A percentile compares a stretch with the other conserved stretches of the same genome.
phyloP scores from a whole-genome alignment of 2,888 invertebrate species.

The Sinelater perroti region DNA sequence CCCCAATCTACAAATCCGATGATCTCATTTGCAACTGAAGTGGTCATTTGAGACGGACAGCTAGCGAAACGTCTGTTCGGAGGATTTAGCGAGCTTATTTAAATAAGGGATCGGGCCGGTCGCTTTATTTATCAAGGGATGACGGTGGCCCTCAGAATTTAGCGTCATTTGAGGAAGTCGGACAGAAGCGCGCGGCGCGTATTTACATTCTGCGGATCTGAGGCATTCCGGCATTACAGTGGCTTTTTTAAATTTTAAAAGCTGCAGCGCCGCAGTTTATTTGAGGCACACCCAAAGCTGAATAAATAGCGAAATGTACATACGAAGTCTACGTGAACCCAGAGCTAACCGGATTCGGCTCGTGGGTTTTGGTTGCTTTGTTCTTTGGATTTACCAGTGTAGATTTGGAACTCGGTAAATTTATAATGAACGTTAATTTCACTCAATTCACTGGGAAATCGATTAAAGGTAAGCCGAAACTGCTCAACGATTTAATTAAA shows the following conservation, averaged over 20 bases:
- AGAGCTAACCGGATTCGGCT: constrained; percentile 19
- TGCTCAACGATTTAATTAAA: no score
- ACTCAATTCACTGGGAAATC: no score
- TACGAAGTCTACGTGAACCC: constrained; percentile 21
- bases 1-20: constrained; percentile 26
- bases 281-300: constrained; percentile 14
- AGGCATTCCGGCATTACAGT: not conserved
- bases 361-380: constrained; percentile 8
- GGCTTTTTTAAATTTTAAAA: not conserved
- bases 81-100: constrained; percentile 28
- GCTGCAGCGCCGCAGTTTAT: not conserved
- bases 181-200: not conserved
- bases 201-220: constrained; percentile 3
- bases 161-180: constrained; percentile 7
- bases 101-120: constrained; percentile 27
- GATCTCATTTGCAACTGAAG: constrained; percentile 34
- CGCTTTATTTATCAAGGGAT: constrained; percentile 17
- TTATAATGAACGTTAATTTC: no score
- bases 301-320: constrained; percentile 26
- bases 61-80: constrained; percentile 29
- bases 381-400: constrained; percentile 7
- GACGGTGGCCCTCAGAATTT: constrained; percentile 10
- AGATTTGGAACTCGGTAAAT: no score
- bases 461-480: no score
- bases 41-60: constrained; percentile 29